phyloP scores from a whole-genome alignment of 2,113 vertebrate genomes.

The Aegithalos caudatus region DNA sequence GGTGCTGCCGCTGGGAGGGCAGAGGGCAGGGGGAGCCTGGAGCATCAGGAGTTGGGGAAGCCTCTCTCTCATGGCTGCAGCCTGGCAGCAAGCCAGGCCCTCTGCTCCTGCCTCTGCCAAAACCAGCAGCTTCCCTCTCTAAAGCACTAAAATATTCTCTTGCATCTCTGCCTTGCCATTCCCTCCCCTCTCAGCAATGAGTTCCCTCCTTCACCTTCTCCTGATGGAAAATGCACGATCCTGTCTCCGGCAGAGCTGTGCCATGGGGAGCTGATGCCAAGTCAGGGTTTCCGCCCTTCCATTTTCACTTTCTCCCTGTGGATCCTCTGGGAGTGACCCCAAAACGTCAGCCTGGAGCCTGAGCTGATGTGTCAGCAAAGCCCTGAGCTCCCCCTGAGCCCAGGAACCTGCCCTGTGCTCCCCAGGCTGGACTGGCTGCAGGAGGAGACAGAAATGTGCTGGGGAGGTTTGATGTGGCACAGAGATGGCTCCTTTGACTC shows the following conservation, averaged over 20 bases:
- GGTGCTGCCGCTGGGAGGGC: fast-evolving
- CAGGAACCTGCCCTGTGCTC: neutral
- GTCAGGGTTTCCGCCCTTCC: neutral
- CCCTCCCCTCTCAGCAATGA: neutral
- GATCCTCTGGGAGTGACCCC: neutral
- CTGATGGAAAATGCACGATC: constrained; percentile 1
- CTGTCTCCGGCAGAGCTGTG: neutral
- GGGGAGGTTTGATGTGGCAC: neutral
- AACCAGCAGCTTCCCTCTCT: neutral
- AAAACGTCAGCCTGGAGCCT: neutral
- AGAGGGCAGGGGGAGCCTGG: neutral
- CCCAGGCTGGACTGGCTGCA: too few species aligned
- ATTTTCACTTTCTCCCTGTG: neutral
- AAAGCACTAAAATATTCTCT: neutral
- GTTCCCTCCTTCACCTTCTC: neutral
- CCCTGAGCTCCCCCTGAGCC: neutral
- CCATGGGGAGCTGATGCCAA: neutral
- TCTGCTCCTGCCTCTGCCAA: neutral
- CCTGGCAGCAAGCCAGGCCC: neutral
- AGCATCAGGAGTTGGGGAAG: neutral
- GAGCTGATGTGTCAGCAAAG: neutral
- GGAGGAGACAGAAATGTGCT: neutral
- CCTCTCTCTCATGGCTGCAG: constrained; percentile 13
- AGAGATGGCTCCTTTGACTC: neutral
- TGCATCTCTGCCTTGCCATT: neutral